Evolutionary conservation across 2,888 invertebrate genomes (phyloP).

Genomic region (Fragum whitleyi): DNA sequence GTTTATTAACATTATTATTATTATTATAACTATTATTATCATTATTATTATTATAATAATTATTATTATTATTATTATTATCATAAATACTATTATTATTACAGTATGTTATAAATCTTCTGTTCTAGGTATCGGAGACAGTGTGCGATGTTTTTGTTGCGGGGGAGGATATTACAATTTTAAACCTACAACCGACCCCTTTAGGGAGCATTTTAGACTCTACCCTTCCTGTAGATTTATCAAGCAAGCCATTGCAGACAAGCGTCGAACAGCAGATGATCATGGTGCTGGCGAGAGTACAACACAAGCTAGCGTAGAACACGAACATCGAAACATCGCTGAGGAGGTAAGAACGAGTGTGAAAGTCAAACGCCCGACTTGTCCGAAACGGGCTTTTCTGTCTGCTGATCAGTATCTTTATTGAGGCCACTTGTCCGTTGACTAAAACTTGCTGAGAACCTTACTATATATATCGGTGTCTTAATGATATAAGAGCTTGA

Average conservation of each 20-base stretch:
- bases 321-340: background rate
- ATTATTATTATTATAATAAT: no score
- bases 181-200: background rate
- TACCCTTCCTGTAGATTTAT: conserved; percentile 2
- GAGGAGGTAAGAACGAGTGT: background rate
- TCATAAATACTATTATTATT: no score
- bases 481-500: no score
- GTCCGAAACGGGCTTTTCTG: no score
- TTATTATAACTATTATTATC: no score
- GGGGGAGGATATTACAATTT: background rate
- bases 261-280: background rate
- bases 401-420: no score
- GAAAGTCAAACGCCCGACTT: no score
- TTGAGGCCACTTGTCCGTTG: background rate
- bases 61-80: no score
- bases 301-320: background rate
- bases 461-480: no score
- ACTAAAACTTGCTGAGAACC: background rate
- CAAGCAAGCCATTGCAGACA: background rate
- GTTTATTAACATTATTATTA: no score
- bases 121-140: background rate
- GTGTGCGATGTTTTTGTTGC: conserved; percentile 8
- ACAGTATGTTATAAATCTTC: background rate
- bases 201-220: background rate
- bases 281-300: background rate